A percentile compares a stretch with the other conserved stretches of the same genome.
Conservation (phyloP, 2,113 vertebrate genomes). For the Ascaphus truei region DNA sequence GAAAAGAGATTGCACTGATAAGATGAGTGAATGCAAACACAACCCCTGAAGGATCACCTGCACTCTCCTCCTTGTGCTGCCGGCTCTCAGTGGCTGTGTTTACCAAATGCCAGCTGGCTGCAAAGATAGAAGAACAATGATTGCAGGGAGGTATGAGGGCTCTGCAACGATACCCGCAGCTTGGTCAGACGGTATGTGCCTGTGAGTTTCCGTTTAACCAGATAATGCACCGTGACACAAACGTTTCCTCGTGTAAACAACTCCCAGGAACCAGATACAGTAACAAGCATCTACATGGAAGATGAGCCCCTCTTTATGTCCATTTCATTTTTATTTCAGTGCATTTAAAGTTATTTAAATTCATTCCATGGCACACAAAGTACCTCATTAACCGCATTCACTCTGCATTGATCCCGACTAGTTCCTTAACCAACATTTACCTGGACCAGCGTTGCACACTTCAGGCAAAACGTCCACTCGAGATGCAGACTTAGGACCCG, state of each 20-base stretch:
- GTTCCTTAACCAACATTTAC: no score
- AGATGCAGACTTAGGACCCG: no score
- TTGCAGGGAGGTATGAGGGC: constrained; percentile 56
- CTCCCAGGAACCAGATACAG: no score
- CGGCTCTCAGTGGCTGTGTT: constrained; percentile 64
- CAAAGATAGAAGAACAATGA: constrained; percentile 71
- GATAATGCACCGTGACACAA: constrained; percentile 59
- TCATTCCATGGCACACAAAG: no score
- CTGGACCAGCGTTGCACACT: no score
- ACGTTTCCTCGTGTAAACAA: constrained; percentile 64
- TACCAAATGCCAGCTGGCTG: constrained; percentile 72
- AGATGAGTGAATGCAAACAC: constrained; percentile 39
- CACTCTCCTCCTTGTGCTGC: constrained; percentile 44
- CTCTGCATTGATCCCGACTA: no score
- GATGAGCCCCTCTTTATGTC: no score
- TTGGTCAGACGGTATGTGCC: constrained; percentile 56
- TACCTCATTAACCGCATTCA: no score
- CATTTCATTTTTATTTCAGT: no score
- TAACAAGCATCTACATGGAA: no score
- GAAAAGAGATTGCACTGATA: constrained; percentile 33
- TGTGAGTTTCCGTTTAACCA: constrained; percentile 67
- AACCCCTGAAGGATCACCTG: constrained; percentile 57
- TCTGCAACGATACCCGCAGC: constrained; percentile 46
- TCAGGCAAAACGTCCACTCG: no score
- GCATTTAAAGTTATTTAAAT: no score